Base-by-base conservation (phyloP, 2,888 invertebrate genomes). In the Xestia c-nigrum region DNA sequence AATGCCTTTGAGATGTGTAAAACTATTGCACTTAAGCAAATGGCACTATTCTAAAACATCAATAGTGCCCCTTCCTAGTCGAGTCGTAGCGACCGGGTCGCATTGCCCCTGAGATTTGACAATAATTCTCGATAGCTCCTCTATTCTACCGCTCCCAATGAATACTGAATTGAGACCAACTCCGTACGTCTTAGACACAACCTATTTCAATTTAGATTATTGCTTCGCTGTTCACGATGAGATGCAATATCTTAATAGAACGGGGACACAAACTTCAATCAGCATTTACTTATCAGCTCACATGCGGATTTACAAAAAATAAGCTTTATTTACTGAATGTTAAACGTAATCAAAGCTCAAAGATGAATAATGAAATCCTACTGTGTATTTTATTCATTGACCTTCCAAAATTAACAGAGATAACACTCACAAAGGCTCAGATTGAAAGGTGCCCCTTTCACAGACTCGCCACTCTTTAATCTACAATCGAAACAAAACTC, bases 401-500 rank as follows among this genome's bases (percentile, higher is more conserved):
- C 94, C 94, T 95, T 90, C 90, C 92, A 86, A 94, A 96, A 95
- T 96, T 95, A 96, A 94, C 94, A 92, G 94, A 94, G 95, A 96
- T 96, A 96, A 94, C 93, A 88, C 87, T 91, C 88, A 95, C 95
- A 95, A 95, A 95, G 93, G 93, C 88, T 77, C 89, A 87, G 89
- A 93, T 93, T 94, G 93, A 95, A 95, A 95, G 94, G 94, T 93
- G 82, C 91, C 93, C 94, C 92, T 94, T 94, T 94, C 92, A 93
- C 91, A 91, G 93, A 95, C 93, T 92, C 93, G 92, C 94, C 92
- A 95, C 95, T 95, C 95, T 96, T 95, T 96, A 96, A 96, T 96
- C 95, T 95, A 93, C 92, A 92, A 95, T 95, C 95, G 95, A 96
- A 96, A 96, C 96, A 96, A 96, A 96, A 96, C 95, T 92, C 90